Conservation (phyloP, 2,888 invertebrate genomes). For the Lysandra bellargus region DNA sequence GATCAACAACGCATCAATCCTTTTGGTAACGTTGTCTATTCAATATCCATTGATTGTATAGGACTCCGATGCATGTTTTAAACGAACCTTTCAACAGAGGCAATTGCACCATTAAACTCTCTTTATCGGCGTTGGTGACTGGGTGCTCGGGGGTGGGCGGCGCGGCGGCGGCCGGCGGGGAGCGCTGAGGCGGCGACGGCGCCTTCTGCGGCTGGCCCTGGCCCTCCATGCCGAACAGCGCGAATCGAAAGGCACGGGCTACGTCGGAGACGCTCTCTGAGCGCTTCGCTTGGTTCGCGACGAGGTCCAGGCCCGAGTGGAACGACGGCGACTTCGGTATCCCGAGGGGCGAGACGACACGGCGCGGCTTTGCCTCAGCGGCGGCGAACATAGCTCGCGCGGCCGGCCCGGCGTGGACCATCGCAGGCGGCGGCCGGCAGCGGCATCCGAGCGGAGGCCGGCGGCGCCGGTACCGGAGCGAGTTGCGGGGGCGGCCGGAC, state of each 20-base stretch:
- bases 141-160: conserved; percentile 60
- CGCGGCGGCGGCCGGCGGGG: conserved; percentile 57
- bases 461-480: conserved; percentile 73
- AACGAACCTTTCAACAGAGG: conserved; percentile 77
- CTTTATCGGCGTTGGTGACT: conserved; percentile 63
- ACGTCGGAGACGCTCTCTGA: conserved; percentile 74
- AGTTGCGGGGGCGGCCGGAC: conserved; percentile 74
- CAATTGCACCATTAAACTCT: conserved; percentile 75
- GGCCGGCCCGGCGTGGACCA: conserved; percentile 80
- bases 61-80: not conserved
- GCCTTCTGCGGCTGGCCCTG: conserved; percentile 65
- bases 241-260: conserved; percentile 75
- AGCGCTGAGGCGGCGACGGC: conserved; percentile 71
- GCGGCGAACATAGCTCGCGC: conserved; percentile 79
- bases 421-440: conserved; percentile 79
- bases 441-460: conserved; percentile 77
- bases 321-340: conserved; percentile 94
- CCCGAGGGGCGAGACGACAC: conserved; percentile 83
- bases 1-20: not conserved
- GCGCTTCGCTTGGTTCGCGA: conserved; percentile 82
- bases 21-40: not conserved
- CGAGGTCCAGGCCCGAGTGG: conserved; percentile 91
- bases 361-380: conserved; percentile 76
- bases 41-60: conserved; percentile 1
- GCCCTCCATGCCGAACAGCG: conserved; percentile 69